Conservation (phyloP, 2,888 invertebrate genomes). For the Crossocerus cetratus region DNA sequence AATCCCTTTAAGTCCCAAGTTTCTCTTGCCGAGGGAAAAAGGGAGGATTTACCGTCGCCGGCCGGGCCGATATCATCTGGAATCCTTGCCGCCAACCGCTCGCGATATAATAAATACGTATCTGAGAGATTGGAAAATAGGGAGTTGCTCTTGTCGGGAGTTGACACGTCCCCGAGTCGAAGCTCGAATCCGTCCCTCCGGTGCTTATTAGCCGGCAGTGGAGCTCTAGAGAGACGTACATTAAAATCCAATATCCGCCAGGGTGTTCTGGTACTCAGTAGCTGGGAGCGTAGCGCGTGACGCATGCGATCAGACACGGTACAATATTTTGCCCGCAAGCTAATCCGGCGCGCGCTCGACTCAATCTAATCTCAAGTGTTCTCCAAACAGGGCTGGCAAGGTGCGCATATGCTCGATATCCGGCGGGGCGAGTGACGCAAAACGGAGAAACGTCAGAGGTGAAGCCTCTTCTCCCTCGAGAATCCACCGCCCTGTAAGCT, state of each 20-base stretch:
- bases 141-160: no score
- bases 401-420: constrained; percentile 35
- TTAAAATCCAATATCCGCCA: no score
- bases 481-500: no score
- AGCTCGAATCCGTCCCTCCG: no score
- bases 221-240: no score
- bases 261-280: no score
- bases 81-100: not conserved
- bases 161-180: no score
- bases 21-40: constrained; percentile 21
- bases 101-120: no score
- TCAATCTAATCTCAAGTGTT: constrained; percentile 70
- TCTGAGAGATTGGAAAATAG: no score
- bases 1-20: constrained; percentile 17
- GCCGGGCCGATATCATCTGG: constrained; percentile 33
- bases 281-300: not conserved
- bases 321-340: constrained; percentile 35
- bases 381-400: constrained; percentile 63
- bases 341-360: constrained; percentile 67
- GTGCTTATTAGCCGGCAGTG: no score
- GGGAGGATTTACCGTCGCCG: constrained; percentile 33
- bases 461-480: no score
- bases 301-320: constrained; percentile 10
- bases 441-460: not conserved
- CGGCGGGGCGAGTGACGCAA: constrained; percentile 8